A percentile compares a stretch with the other conserved stretches of the same genome.
phyloP scores from a whole-genome alignment of 2,888 invertebrate genomes.

The Periphyllus acericola region DNA sequence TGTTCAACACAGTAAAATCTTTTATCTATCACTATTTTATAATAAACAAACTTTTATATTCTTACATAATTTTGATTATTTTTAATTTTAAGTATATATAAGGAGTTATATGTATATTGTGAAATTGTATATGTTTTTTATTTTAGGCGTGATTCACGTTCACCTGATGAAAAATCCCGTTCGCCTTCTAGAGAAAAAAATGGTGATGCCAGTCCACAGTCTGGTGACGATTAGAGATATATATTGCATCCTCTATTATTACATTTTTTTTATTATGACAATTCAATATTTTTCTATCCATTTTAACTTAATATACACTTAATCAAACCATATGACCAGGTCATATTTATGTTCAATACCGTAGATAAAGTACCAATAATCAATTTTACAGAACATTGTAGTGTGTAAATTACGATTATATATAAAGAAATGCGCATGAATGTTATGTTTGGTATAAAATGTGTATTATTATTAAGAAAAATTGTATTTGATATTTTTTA shows the following conservation, averaged over 20 bases:
- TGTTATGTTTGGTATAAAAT: slow-evolving; percentile 16
- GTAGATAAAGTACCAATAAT: slow-evolving; percentile 47
- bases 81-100: too few relatives aligned
- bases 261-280: slow-evolving; percentile 32
- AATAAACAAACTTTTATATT: too few relatives aligned
- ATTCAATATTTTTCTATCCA: slow-evolving; percentile 56
- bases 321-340: slow-evolving; percentile 48
- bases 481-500: slow-evolving; percentile 16
- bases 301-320: slow-evolving; percentile 54
- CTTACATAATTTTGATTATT: too few relatives aligned
- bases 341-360: slow-evolving; percentile 51
- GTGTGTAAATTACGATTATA: slow-evolving; percentile 39
- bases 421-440: slow-evolving; percentile 15
- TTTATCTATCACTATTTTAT: too few relatives aligned
- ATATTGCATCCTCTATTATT: slow-evolving; percentile 46
- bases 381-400: slow-evolving; percentile 55
- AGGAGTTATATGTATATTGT: too few relatives aligned
- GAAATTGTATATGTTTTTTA: neutral
- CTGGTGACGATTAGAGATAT: slow-evolving; percentile 63
- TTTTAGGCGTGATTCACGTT: slow-evolving; percentile 56
- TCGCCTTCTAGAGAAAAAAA: slow-evolving; percentile 71
- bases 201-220: slow-evolving; percentile 67
- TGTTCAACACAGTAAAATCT: too few relatives aligned
- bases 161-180: slow-evolving; percentile 67
- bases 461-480: slow-evolving; percentile 1